A percentile compares a stretch with the other conserved stretches of the same genome.
Conservation (phyloP, 1,140 invertebrate species). For the Chironomus striatipennis region DNA sequence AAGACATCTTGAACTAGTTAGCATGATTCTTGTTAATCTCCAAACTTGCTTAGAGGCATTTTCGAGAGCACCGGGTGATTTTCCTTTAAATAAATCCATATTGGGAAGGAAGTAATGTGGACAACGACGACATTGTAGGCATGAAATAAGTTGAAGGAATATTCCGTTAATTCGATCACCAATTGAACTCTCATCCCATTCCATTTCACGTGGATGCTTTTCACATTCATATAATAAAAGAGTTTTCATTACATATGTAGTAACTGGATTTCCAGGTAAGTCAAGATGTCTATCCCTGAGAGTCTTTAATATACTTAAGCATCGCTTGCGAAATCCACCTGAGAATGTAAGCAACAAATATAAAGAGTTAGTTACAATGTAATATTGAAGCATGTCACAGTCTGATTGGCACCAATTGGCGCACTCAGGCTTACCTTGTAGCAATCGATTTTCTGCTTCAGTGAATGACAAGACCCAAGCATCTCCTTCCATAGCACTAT, state of each 20-base stretch:
- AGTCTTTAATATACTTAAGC: slow-evolving; percentile 81
- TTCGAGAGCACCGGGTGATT: slow-evolving; percentile 74
- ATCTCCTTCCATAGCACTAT: slow-evolving; percentile 88
- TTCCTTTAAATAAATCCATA: slow-evolving; percentile 82
- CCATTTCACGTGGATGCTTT: slow-evolving; percentile 82
- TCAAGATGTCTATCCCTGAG: slow-evolving; percentile 83
- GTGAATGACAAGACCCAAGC: slow-evolving; percentile 88
- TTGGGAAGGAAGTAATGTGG: slow-evolving; percentile 87
- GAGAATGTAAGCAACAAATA: slow-evolving; percentile 26
- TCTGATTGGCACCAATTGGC: slow-evolving; percentile 24
- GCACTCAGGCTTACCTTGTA: slow-evolving; percentile 51
- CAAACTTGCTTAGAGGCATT: slow-evolving; percentile 87
- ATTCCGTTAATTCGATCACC: slow-evolving; percentile 92
- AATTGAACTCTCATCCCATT: slow-evolving; percentile 86
- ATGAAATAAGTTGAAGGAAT: slow-evolving; percentile 88
- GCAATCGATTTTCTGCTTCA: slow-evolving; percentile 77
- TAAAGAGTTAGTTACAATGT: slow-evolving; percentile 15
- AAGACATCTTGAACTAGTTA: slow-evolving; percentile 79
- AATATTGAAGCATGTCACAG: background rate
- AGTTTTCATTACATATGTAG: slow-evolving; percentile 82
- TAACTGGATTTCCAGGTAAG: slow-evolving; percentile 77
- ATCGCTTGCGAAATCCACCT: slow-evolving; percentile 64
- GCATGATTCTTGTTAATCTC: slow-evolving; percentile 77
- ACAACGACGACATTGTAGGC: slow-evolving; percentile 85
- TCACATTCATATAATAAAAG: slow-evolving; percentile 89